Conservation (phyloP, 2,797 vertebrate genomes). For the Enteromius radiatus region DNA sequence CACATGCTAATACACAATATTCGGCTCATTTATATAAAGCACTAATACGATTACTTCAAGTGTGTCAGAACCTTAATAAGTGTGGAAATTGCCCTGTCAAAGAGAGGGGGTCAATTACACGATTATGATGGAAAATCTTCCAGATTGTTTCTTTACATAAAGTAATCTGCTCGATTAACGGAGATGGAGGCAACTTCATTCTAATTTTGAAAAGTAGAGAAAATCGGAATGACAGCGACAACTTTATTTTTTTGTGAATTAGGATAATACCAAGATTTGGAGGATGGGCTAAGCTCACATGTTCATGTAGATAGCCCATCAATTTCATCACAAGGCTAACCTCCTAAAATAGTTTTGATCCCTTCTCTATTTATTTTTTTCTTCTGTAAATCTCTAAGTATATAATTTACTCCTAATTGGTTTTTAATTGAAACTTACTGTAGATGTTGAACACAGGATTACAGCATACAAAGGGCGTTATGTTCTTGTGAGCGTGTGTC, state of each 20-base stretch:
- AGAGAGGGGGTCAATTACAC: slow-evolving; percentile 81
- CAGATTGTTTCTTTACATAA: slow-evolving; percentile 85
- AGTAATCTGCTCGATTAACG: slow-evolving; percentile 83
- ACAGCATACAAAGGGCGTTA: slow-evolving; percentile 34
- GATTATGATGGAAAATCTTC: slow-evolving; percentile 77
- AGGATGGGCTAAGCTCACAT: slow-evolving; percentile 79
- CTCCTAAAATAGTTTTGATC: slow-evolving; percentile 69
- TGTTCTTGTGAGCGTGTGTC: slow-evolving; percentile 27
- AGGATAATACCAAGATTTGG: slow-evolving; percentile 81
- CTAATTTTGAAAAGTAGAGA: slow-evolving; percentile 72
- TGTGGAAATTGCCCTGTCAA: slow-evolving; percentile 88
- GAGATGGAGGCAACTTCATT: slow-evolving; percentile 76
- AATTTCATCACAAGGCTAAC: slow-evolving; percentile 68
- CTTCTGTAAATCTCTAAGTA: slow-evolving; percentile 42
- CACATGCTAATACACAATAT: slow-evolving; percentile 71
- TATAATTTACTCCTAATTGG: slow-evolving; percentile 20
- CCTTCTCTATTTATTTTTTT: slow-evolving; percentile 48
- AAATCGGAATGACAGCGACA: slow-evolving; percentile 82
- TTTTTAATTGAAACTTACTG: slow-evolving; percentile 25
- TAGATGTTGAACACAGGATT: slow-evolving; percentile 45
- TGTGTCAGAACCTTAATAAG: slow-evolving; percentile 88
- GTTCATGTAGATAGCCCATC: slow-evolving; percentile 75
- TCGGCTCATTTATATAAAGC: slow-evolving; percentile 79
- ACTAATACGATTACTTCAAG: slow-evolving; percentile 87
- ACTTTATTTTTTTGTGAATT: slow-evolving; percentile 83